Evolutionary conservation across 2,888 invertebrate genomes (phyloP), one percentile per base, ranked within the genome.

Genomic region (Pristionchus exspectatus): DNA sequence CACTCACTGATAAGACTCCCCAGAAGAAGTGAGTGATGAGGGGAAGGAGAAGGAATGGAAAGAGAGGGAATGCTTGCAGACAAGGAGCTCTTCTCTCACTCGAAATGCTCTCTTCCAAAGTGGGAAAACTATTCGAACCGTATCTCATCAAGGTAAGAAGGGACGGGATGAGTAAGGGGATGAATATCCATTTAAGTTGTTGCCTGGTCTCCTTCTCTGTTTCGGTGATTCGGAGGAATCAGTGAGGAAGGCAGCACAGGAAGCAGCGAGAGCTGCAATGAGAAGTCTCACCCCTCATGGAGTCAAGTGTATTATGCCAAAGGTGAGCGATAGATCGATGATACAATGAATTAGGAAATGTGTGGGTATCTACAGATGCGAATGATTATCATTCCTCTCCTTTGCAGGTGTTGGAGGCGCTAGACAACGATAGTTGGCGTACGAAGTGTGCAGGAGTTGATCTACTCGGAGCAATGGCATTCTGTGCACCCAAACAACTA

Each of bases 361-460:
- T 38, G 44, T 30, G 16, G 38, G 10, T 59, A 59, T 59, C 14
- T 59, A 21, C 59, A 59, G 59, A 59, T 14, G 59, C 2, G 59
- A 59, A 21, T 18, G 59, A 59, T 14, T 4, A 59, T 14, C 18
- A 30, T 16, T 18, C 14, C 1, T 27, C 72, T 18, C 10, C 91
- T 96, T 18, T 44, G 1, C 30, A 88, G 87, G 89, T 99, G 91
- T 96, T 99, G 91, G 97, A 97, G 93, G 99, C 98, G 59, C 96
- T 99, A 90, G 97, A 98, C 95, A 98, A 99, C 95, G 99, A 99
- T 96, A 98, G 98, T 27, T 99, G 99, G 99, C 96, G 99, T 95
- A 99, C 99, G 0, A 98, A 98, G 96, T 97, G 98, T 91, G 95
- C 94, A 10, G 93, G 93, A 2, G 87, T 92, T 2, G 92, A 94